Evolutionary conservation across 2,113 vertebrate genomes (phyloP).

Genomic region (Pteruthius melanotis): DNA sequence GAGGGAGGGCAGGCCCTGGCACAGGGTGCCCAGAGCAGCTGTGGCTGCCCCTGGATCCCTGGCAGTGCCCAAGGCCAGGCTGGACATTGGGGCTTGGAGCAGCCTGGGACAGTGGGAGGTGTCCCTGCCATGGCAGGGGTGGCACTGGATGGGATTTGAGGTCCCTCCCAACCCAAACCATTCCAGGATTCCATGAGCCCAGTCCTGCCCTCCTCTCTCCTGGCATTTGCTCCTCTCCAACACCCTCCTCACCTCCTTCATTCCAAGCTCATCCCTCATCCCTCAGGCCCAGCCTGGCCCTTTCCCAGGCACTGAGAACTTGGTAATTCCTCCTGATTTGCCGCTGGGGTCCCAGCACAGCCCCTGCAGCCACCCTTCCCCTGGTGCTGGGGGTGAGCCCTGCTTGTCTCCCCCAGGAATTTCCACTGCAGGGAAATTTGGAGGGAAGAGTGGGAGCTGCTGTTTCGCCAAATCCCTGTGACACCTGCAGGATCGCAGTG

Average conservation of each 20-base stretch:
- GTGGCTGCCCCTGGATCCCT: neutral
- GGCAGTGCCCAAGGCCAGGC: neutral
- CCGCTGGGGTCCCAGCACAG: rapidly evolving
- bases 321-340: neutral
- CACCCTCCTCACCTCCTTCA: neutral
- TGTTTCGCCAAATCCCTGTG: neutral
- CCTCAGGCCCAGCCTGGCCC: neutral
- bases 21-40: neutral
- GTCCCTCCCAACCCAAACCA: neutral
- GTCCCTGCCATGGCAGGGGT: neutral
- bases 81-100: neutral
- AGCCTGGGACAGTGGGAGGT: neutral
- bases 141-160: rapidly evolving
- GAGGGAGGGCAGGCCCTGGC: neutral
- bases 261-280: neutral
- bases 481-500: neutral
- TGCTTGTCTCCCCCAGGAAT: neutral
- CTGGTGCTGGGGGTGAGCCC: neutral
- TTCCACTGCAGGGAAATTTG: neutral
- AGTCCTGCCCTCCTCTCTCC: neutral
- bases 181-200: neutral
- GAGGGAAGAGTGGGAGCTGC: neutral
- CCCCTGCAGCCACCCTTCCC: neutral
- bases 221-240: neutral
- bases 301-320: neutral